These are phyloP conservation scores for Drosophila suboccidentalis DNA, from an alignment of 2,888 invertebrate genomes.

Conservation along the genomic window DNA sequence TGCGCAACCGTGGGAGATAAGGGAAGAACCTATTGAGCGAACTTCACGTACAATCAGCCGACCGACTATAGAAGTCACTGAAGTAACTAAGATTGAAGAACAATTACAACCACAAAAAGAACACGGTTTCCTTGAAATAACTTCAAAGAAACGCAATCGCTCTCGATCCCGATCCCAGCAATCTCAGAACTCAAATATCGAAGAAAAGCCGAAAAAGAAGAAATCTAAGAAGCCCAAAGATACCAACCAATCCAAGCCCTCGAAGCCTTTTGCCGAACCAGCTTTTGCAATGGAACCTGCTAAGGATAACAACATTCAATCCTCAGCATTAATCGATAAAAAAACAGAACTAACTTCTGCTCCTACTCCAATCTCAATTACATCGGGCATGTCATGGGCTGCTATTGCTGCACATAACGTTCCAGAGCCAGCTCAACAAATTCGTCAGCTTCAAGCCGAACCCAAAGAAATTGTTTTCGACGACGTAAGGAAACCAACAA, in stretches of 20 bases:
- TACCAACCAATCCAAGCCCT: slow-evolving; percentile 5
- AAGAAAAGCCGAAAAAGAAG: slow-evolving; percentile 86
- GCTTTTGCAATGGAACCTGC: slow-evolving; percentile 5
- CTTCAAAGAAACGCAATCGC: slow-evolving; percentile 86
- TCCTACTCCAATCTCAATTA: slow-evolving; percentile 24
- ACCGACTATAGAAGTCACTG: slow-evolving; percentile 77
- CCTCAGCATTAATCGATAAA: not conserved
- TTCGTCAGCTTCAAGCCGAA: slow-evolving; percentile 62
- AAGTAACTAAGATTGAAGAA: slow-evolving; percentile 42
- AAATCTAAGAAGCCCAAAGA: slow-evolving; percentile 70
- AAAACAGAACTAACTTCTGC: slow-evolving; percentile 4
- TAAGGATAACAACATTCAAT: not conserved
- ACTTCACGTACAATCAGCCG: slow-evolving; percentile 67
- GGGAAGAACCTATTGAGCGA: slow-evolving; percentile 40
- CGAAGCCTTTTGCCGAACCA: slow-evolving; percentile 2
- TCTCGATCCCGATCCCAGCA: slow-evolving; percentile 87
- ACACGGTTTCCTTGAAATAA: slow-evolving; percentile 86
- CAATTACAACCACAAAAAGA: slow-evolving; percentile 67
- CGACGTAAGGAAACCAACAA: slow-evolving; percentile 28
- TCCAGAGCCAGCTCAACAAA: slow-evolving; percentile 78
- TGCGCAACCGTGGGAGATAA: slow-evolving; percentile 44
- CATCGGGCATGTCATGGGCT: slow-evolving; percentile 79
- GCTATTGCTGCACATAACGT: slow-evolving; percentile 81
- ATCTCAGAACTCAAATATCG: slow-evolving; percentile 69
- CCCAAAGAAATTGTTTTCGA: slow-evolving; percentile 21